Percentiles rank a stretch among this genome's conserved stretches.
Evolutionary conservation across 1,140 invertebrate species (phyloP).

Genomic region (Hirudo medicinalis): DNA sequence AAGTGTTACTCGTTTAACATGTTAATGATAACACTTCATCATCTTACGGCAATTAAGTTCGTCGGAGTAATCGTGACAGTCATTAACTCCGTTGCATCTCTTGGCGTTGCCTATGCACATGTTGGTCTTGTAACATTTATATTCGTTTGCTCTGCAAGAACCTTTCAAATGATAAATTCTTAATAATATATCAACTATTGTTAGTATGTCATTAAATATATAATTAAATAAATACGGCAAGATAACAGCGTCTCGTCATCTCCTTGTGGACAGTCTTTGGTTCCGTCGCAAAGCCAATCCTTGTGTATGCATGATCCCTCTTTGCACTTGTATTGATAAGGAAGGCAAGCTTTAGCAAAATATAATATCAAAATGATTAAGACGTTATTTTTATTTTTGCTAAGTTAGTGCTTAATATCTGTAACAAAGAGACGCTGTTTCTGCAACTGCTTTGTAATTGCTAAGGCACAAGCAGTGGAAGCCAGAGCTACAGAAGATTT

Average conservation of each 20-base stretch:
- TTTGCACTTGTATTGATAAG: conserved; percentile 23
- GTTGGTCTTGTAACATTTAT: neutral
- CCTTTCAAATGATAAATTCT: neutral
- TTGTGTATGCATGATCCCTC: conserved; percentile 29
- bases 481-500: no score
- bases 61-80: neutral
- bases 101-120: neutral
- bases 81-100: neutral
- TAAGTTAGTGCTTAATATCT: neutral
- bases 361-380: no score
- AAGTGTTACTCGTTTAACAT: no score
- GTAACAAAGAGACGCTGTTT: no score
- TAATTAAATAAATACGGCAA: conserved; percentile 24
- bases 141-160: neutral
- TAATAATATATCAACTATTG: neutral
- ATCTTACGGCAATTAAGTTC: conserved; percentile 11
- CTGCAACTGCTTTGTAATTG: no score
- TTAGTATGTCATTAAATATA: no score
- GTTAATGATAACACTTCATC: no score
- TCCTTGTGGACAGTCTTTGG: conserved; percentile 27
- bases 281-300: conserved; percentile 30
- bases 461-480: no score
- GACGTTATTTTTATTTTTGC: no score
- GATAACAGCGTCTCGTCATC: conserved; percentile 23
- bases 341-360: conserved; percentile 23